Evolutionary conservation across 1,140 invertebrate genomes (phyloP), one percentile per base, ranked within the genome.

Genomic region (Caenorhabditis latens): DNA sequence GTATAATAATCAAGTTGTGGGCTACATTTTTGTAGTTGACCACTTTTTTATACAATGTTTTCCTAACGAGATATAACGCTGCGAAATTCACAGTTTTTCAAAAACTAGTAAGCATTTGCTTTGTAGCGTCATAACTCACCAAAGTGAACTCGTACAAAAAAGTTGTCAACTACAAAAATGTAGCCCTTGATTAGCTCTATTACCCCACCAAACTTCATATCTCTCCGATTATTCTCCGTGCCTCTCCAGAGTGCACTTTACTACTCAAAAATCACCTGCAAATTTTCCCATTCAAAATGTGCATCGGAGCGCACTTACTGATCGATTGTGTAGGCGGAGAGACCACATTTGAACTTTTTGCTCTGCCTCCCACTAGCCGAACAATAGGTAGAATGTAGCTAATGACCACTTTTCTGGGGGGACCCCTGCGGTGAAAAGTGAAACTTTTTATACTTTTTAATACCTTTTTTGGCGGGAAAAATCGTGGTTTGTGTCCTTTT

Each of bases 241-340:
- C n/a, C n/a, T n/a, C n/a, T n/a, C n/a, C n/a, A 57, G 19, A 58
- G n/a, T 58, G 14, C 55, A 50, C 50, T 11, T 14, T 11, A 5
- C n/a, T 1, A n/a, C 57, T 58, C 16, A n/a, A 58, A 58, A 19
- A 16, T 58, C 55, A 58, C 4, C 57, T 58, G 19, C 21, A 63
- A 63, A 63, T 32, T 32, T 63, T 63, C 32, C 61, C 8, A 21
- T 63, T 63, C 7, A 32, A 32, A 32, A 24, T 24, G 61, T 63
- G 8, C 24, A 63, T 24, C 32, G 61, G 61, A 63, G 43, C n/a
- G 46, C 71, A 79, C 46, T 50, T 50, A 24, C 71, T 50, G 65
- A 48, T 11, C 46, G 21, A 79, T 16, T n/a, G 71, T 24, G 71
- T 79, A 79, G 71, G 71, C 71, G 71, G 71, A 46, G 71, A 79